Conservation (phyloP, 2,797 vertebrate species). For the Leptodactylus fallax region DNA sequence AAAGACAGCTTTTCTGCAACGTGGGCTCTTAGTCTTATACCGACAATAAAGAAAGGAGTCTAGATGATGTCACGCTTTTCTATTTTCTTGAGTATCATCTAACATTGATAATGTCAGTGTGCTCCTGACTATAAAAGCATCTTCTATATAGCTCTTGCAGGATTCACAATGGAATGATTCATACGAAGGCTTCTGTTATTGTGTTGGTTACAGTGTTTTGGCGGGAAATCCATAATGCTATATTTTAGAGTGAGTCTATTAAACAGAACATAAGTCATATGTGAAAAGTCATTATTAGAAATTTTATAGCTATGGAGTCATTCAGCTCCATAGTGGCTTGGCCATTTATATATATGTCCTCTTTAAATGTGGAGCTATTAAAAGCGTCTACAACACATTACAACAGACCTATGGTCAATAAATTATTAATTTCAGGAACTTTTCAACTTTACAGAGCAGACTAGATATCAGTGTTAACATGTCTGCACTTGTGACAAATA, state of each 20-base stretch:
- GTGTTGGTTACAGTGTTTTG: conserved; percentile 39
- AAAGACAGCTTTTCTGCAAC: too few relatives aligned
- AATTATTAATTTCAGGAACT: conserved; percentile 16
- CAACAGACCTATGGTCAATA: not conserved
- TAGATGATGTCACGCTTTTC: not conserved
- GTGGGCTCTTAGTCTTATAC: too few relatives aligned
- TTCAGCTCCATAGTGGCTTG: conserved; percentile 45
- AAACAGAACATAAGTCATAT: conserved; percentile 52
- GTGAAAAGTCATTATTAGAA: conserved; percentile 48
- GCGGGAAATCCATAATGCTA: conserved; percentile 60
- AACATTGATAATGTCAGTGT: not conserved
- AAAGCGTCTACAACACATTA: conserved; percentile 23
- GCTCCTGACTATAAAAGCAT: not conserved
- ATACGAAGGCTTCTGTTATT: not conserved
- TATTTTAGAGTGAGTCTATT: conserved; percentile 58
- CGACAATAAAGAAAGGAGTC: too few relatives aligned
- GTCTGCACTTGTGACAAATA: not conserved
- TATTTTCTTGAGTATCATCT: not conserved
- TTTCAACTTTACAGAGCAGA: not conserved
- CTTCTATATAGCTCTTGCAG: not conserved
- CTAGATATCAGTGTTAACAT: not conserved
- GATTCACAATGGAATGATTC: conserved; percentile 12
- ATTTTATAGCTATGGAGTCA: conserved; percentile 28
- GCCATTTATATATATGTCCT: conserved; percentile 28
- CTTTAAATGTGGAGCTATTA: conserved; percentile 37